Evolutionary conservation across 2,888 invertebrate genomes (phyloP).

Genomic region (Macaria notata): DNA sequence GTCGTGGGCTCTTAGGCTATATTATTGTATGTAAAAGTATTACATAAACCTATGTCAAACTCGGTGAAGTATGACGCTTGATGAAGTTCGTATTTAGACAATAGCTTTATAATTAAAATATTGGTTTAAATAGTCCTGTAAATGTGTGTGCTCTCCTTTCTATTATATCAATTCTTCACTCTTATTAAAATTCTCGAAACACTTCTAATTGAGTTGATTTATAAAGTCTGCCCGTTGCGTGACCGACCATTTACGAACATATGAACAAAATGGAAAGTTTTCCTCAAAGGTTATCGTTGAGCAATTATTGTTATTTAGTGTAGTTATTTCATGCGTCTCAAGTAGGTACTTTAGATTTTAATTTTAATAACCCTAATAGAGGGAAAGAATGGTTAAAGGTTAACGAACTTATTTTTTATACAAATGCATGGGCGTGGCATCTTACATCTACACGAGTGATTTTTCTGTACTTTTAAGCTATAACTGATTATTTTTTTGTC

Average conservation of each 20-base stretch:
- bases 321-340: constrained; percentile 11
- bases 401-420: background rate
- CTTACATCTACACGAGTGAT: background rate
- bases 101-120: no score
- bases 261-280: background rate
- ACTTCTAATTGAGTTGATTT: constrained; percentile 21
- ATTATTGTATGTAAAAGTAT: no score
- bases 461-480: no score
- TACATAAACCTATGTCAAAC: no score
- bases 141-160: no score
- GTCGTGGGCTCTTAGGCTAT: no score
- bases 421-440: background rate
- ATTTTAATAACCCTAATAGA: background rate
- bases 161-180: no score
- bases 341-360: constrained; percentile 7
- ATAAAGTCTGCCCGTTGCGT: constrained; percentile 15
- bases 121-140: no score
- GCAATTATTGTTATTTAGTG: constrained; percentile 16
- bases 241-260: constrained; percentile 3
- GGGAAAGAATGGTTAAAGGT: background rate
- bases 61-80: no score
- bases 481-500: no score
- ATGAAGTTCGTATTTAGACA: no score
- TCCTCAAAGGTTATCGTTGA: constrained; percentile 4
- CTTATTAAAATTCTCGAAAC: constrained; percentile 18